Conservation (phyloP, 2,113 vertebrate genomes). For the Strix uralensis region DNA sequence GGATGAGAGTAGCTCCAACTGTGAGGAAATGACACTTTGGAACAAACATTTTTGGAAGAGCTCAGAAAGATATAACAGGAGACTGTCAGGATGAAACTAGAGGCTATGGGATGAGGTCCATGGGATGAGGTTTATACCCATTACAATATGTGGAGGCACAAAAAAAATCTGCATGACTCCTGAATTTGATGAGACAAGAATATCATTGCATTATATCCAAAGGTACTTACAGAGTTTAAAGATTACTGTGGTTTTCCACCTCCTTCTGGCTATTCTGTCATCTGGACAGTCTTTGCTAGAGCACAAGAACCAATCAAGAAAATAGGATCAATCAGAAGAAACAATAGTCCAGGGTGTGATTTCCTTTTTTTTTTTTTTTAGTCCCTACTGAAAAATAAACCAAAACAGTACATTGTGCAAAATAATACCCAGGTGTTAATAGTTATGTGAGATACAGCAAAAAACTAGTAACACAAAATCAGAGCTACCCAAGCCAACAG, state of each 20-base stretch:
- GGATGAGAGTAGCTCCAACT: not conserved
- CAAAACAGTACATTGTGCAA: not conserved
- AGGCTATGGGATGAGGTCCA: not conserved
- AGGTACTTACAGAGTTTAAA: not conserved
- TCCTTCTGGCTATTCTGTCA: not conserved
- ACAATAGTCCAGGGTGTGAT: not conserved
- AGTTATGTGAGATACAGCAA: not conserved
- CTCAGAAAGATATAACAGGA: not conserved
- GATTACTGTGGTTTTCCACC: not conserved
- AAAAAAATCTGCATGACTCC: not conserved
- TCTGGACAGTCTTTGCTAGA: not conserved
- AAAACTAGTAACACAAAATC: not conserved
- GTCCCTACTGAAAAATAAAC: not conserved
- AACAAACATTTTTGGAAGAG: not conserved
- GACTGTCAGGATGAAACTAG: not conserved
- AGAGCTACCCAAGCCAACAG: not conserved
- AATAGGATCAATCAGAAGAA: not conserved
- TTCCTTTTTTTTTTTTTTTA: not conserved
- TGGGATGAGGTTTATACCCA: not conserved
- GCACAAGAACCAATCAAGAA: not conserved
- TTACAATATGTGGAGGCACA: not conserved
- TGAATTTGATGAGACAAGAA: not conserved
- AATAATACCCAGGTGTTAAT: not conserved
- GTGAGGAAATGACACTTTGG: not conserved
- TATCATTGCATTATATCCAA: accelerated